Evolutionary conservation across 2,797 vertebrate genomes (phyloP).

Genomic region (Hylomyscus alleni): DNA sequence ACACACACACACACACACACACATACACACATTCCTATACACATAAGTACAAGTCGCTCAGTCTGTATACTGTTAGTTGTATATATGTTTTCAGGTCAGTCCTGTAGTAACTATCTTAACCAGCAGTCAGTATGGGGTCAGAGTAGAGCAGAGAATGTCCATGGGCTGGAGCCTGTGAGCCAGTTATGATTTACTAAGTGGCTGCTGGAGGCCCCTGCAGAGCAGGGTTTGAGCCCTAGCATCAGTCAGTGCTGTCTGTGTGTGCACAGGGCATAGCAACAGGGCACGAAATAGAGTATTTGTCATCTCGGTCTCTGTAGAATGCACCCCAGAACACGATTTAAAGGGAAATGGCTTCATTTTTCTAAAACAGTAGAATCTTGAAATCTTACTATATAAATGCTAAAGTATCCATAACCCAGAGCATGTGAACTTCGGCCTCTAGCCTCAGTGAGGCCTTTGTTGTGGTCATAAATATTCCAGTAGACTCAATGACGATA

Average conservation of each 20-base stretch:
- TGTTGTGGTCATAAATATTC: constrained; percentile 4
- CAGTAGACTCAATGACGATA: constrained; percentile 44
- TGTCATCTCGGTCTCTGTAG: background rate
- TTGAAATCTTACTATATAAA: constrained; percentile 49
- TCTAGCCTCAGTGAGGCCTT: constrained; percentile 40
- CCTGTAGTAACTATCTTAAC: background rate
- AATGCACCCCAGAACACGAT: background rate
- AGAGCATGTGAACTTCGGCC: background rate
- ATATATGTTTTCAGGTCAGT: background rate
- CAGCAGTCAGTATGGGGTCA: background rate
- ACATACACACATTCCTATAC: background rate
- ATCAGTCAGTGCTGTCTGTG: background rate
- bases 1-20: too few species aligned
- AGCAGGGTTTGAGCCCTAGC: background rate
- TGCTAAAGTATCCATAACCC: constrained; percentile 48
- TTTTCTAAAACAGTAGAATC: constrained; percentile 29
- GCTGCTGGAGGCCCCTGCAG: background rate
- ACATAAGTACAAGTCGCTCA: background rate
- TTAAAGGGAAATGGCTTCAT: constrained; percentile 54
- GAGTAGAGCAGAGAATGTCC: background rate
- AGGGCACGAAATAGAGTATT: background rate
- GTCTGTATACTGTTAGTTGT: background rate
- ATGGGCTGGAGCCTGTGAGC: background rate
- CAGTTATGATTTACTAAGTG: background rate
- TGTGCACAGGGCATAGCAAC: background rate